Evolutionary conservation across 2,888 invertebrate genomes (phyloP), one percentile per base, ranked within the genome.

Genomic region (Apotomis capreana): DNA sequence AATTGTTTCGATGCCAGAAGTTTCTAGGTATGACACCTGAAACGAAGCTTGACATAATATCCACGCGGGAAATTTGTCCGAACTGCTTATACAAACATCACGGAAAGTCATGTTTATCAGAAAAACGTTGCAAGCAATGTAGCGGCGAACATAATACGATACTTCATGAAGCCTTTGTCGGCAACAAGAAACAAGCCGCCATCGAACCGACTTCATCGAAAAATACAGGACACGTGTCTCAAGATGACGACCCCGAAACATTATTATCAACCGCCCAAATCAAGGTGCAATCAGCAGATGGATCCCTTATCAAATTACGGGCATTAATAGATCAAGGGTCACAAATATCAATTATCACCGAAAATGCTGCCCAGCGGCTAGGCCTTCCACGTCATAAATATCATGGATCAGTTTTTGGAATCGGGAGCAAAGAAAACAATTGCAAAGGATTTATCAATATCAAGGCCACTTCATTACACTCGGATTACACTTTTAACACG

Each of bases 211-310:
- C 10, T 44, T 13, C 13, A 46, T 40, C 26, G 36, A 57, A 57
- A 6, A 52, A 52, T 10, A 13, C 13, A 13, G 26, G 6, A 10
- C 26, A 57, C 36, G 57, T 57, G 9, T 13, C 36, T 26, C 57
- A 57, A 36, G 44, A 60, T 13, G 44, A 60, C 13, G 13, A 40
- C 3, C 8, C 12, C 3, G 44, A 60, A 0, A 44, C 15, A 3
- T 15, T 60, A 46, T 44, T 60, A 44, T n/a, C 60, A 40, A 60
- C 44, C 5, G 60, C 60, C 44, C 44, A 13, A 46, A 60, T 60
- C 60, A 44, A 46, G 15, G 44, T 60, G 0, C 44, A 15, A 6
- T 6, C 60, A 44, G 12, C 9, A 4, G 59, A 59, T 44, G 59
- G 60, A n/a, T 13, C 8, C 2, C 13, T 44, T 44, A n/a, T 15